Conservation (phyloP, 2,113 vertebrate genomes). For the Atlantisia rogersi region DNA sequence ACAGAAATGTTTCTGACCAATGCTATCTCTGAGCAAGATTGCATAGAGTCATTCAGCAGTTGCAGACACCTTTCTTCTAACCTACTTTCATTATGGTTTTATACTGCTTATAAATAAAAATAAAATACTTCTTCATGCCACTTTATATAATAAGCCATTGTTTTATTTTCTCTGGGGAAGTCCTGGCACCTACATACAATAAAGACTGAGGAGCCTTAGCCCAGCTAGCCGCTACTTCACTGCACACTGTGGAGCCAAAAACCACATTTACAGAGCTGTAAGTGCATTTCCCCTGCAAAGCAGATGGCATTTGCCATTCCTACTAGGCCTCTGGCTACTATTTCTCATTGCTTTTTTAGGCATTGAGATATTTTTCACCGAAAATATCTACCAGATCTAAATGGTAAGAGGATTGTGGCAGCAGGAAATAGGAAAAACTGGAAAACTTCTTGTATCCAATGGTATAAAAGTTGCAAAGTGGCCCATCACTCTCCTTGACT, state of each 20-base stretch:
- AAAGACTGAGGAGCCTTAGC: background rate
- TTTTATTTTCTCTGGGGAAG: background rate
- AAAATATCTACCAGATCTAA: background rate
- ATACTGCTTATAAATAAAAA: constrained; percentile 14
- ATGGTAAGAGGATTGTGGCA: background rate
- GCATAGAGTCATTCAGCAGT: background rate
- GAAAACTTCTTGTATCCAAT: background rate
- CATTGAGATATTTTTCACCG: background rate
- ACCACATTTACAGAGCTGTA: background rate
- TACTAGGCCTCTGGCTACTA: background rate
- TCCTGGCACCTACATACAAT: background rate
- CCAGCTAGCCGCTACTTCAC: background rate
- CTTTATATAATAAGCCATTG: background rate
- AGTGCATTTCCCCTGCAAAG: background rate
- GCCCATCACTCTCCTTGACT: background rate
- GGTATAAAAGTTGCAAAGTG: background rate
- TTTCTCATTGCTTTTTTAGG: background rate
- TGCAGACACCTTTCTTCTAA: background rate
- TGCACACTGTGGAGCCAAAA: background rate
- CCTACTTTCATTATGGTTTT: background rate
- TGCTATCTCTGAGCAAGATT: background rate
- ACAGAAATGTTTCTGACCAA: background rate
- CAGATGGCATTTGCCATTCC: background rate
- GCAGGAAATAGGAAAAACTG: background rate
- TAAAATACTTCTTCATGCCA: constrained; percentile 1